These are phyloP conservation scores for Tortrix viridana DNA, from an alignment of 2,888 invertebrate genomes.

Conservation along the genomic window DNA sequence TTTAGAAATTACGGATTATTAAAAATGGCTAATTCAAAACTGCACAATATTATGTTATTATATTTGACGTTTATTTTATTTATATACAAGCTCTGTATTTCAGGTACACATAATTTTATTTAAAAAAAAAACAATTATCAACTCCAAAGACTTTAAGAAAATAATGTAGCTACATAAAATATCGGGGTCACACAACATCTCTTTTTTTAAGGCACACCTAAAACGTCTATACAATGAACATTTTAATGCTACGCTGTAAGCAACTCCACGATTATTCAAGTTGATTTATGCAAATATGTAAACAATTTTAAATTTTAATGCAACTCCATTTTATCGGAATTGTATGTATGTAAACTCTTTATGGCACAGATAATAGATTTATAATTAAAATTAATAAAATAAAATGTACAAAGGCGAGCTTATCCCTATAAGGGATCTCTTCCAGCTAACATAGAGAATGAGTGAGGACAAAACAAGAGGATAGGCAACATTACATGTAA, in stretches of 20 bases:
- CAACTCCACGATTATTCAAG: not conserved
- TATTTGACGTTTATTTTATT: slow-evolving; percentile 11
- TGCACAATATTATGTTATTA: not conserved
- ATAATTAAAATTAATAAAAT: too few species aligned
- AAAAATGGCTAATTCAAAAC: not conserved
- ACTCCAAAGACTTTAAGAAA: not conserved
- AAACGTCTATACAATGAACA: slow-evolving; percentile 17
- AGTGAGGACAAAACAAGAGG: too few species aligned
- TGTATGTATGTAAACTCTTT: too few species aligned
- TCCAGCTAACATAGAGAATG: too few species aligned
- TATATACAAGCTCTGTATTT: slow-evolving; percentile 33
- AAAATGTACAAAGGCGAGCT: too few species aligned
- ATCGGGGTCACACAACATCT: slow-evolving; percentile 24
- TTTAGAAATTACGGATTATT: not conserved
- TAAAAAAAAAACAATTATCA: slow-evolving; percentile 6
- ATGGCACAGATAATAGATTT: too few species aligned
- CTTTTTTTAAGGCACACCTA: slow-evolving; percentile 35
- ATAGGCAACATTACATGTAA: too few species aligned
- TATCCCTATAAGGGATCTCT: too few species aligned
- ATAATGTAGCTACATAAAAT: not conserved
- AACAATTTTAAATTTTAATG: too few species aligned
- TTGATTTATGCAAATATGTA: too few species aligned
- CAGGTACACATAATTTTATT: slow-evolving; percentile 27
- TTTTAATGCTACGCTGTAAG: not conserved
- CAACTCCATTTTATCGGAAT: too few species aligned